Conservation (phyloP, 2,797 vertebrate genomes). For the Poeciliopsis gracilis region DNA sequence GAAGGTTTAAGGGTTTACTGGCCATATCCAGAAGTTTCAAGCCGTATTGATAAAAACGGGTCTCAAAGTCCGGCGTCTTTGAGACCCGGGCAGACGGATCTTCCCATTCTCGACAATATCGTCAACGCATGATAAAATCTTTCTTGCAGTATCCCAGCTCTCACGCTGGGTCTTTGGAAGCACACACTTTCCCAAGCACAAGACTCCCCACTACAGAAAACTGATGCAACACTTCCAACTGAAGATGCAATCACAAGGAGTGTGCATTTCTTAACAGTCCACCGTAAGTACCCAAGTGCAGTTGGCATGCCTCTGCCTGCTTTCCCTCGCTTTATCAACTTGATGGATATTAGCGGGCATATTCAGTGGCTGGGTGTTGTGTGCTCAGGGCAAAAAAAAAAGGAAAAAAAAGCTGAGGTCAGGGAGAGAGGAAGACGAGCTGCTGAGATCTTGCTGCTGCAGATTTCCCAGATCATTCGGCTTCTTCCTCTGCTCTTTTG, state of each 20-base stretch:
- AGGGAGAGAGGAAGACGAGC: constrained; percentile 41
- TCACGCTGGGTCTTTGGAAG: constrained; percentile 77
- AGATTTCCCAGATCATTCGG: constrained; percentile 68
- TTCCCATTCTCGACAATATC: constrained; percentile 80
- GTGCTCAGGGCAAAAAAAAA: constrained; percentile 45
- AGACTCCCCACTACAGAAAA: constrained; percentile 57
- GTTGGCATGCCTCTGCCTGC: constrained; percentile 69
- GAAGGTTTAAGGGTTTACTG: constrained; percentile 71
- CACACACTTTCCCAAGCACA: constrained; percentile 77
- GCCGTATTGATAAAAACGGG: constrained; percentile 63
- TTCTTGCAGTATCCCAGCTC: constrained; percentile 68
- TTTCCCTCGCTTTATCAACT: constrained; percentile 71
- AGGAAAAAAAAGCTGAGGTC: constrained; percentile 65
- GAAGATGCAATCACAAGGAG: constrained; percentile 77
- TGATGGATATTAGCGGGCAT: constrained; percentile 72
- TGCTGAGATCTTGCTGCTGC: constrained; percentile 58
- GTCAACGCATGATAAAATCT: constrained; percentile 70
- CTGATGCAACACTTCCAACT: constrained; percentile 82
- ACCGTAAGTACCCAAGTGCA: constrained; percentile 67
- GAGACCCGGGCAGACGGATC: constrained; percentile 66
- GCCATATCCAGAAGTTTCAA: constrained; percentile 63
- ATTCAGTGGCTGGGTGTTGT: constrained; percentile 67
- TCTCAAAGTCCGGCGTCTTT: constrained; percentile 72
- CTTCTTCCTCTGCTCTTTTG: constrained; percentile 33
- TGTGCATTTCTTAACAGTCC: constrained; percentile 65